Percentiles rank a stretch among this genome's conserved stretches.
Conservation (phyloP, 2,113 vertebrate genomes). For the Equus przewalskii region DNA sequence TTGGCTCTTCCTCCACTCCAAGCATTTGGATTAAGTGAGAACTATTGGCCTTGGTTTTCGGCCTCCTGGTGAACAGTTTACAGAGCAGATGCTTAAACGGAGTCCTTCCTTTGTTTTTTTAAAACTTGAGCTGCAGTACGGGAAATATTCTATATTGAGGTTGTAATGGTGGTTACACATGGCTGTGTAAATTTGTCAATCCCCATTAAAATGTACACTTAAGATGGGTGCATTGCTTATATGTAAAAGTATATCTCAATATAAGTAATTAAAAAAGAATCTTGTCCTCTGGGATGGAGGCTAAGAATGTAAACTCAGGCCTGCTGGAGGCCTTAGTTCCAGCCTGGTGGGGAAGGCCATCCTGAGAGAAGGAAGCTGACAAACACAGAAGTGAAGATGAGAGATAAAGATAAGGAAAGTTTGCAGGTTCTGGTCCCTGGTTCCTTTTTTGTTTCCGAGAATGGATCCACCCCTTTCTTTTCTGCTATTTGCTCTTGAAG, state of each 20-base stretch:
- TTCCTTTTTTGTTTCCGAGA: neutral
- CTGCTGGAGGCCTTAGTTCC: neutral
- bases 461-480: neutral
- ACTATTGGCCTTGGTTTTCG: neutral
- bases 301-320: neutral
- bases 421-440: neutral
- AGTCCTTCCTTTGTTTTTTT: neutral
- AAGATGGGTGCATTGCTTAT: neutral
- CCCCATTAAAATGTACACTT: neutral
- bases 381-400: fast-evolving
- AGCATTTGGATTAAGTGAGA: neutral
- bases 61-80: neutral
- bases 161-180: neutral
- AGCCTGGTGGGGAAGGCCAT: neutral
- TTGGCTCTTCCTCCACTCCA: neutral
- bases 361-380: neutral
- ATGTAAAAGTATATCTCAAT: neutral
- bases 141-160: neutral
- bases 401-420: neutral
- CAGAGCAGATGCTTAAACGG: neutral
- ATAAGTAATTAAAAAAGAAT: neutral
- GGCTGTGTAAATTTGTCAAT: neutral
- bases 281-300: neutral
- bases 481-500: neutral
- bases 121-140: neutral